Conservation (phyloP, 2,113 vertebrate genomes). For the Mesembrinibis cayennensis region DNA sequence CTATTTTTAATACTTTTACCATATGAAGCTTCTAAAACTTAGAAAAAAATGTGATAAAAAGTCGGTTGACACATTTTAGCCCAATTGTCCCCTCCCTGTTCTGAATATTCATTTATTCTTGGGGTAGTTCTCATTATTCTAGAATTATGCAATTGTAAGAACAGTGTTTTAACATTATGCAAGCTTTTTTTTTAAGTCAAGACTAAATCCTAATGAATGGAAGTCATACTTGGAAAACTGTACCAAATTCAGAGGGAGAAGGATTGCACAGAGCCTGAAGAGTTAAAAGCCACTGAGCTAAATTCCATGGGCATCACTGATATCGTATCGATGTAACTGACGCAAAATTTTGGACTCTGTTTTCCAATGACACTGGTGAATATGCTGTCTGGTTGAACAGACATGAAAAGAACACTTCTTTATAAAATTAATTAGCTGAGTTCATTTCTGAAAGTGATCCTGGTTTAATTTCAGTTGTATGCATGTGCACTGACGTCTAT, state of each 20-base stretch:
- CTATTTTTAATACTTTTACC: not conserved
- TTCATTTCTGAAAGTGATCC: not conserved
- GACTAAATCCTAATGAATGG: not conserved
- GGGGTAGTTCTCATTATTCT: not conserved
- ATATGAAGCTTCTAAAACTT: not conserved
- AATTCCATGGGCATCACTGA: not conserved
- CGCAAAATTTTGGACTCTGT: not conserved
- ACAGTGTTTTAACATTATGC: not conserved
- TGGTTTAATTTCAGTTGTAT: conserved; percentile 7
- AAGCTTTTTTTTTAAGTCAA: not conserved
- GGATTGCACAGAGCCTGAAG: not conserved
- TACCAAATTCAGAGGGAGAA: not conserved
- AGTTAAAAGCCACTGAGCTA: not conserved
- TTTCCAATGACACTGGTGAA: not conserved
- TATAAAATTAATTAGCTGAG: not conserved
- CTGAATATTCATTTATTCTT: not conserved
- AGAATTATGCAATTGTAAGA: not conserved
- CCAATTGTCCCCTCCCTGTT: not conserved
- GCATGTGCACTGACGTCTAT: not conserved
- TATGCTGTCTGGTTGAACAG: not conserved
- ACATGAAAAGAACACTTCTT: not conserved
- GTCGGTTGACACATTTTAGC: not conserved
- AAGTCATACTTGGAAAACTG: not conserved
- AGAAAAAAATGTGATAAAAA: not conserved
- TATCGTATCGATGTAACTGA: accelerated